Evolutionary conservation across 2,888 invertebrate species (phyloP), one percentile per base, ranked within the genome.

Genomic region (Cactoblastis cactorum): DNA sequence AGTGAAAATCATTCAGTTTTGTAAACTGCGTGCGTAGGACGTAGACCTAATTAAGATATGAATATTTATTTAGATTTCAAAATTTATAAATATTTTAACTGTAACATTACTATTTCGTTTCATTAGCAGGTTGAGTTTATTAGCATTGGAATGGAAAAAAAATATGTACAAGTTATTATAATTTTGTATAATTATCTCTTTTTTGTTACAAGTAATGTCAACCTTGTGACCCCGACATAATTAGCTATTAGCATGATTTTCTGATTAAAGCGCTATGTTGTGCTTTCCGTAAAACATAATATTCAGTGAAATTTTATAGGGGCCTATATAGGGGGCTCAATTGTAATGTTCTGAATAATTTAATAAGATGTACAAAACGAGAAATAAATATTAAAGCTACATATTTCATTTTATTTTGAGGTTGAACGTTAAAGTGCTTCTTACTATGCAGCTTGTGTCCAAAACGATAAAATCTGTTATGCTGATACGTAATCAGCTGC

Each of bases 311-410:
- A 17, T 6, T 15, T 32, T 8, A 11, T 28, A 43, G 28, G 28
- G 43, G 17, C 17, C 15, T 28, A 28, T 28, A 43, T 11, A 15
- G 17, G 28, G 43, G 28, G 43, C 28, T 43, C 15, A 15, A 24
- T 24, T 43, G 41, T 41, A 28, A 43, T 28, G 43, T 43, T 43
- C 28, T 11, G 43, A 43, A 43, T 43, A 28, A 19, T 43, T 22
- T 43, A 43, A 43, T 43, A 41, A 41, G 43, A 43, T 43, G 43
- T 43, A 43, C 43, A 43, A 43, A 41, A 43, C 15, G 17, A 43
- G 17, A 41, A 43, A 43, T 43, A 32, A 43, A 43, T 17, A 14
- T 32, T 17, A 43, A 43, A 43, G 8, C 17, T 11, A 32, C 5
- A 14, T 1, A 24, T 18, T 1, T 24, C 5, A 9, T 38, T 18